Conservation (phyloP, 2,113 vertebrate genomes). For the Rhipidura dahli region DNA sequence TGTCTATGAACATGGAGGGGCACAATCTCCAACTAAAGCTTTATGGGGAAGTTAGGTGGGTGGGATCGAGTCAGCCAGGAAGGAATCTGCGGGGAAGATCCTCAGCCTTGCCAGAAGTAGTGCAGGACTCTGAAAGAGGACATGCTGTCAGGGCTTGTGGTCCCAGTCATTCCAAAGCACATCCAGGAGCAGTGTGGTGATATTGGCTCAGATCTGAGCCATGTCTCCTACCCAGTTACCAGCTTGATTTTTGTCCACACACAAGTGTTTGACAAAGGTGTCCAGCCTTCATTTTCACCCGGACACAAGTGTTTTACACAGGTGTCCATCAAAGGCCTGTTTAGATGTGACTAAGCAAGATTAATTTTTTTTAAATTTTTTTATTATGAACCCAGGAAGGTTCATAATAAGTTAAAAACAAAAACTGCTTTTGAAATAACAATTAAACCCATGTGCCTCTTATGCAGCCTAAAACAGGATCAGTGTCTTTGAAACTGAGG, state of each 20-base stretch:
- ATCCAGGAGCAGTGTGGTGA: not conserved
- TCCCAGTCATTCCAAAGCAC: not conserved
- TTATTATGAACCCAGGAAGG: not conserved
- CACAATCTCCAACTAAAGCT: not conserved
- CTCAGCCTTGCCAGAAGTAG: not conserved
- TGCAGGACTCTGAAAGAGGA: not conserved
- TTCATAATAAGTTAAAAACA: not conserved
- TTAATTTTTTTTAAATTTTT: too few species aligned
- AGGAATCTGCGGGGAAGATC: not conserved
- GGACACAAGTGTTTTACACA: not conserved
- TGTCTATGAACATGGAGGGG: not conserved
- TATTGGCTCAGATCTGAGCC: not conserved
- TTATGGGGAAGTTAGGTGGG: not conserved
- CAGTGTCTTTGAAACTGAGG: not conserved
- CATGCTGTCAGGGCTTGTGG: not conserved
- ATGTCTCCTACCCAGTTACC: not conserved
- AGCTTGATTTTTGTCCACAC: not conserved
- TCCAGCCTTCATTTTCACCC: not conserved
- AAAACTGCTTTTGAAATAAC: not conserved
- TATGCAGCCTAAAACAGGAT: not conserved
- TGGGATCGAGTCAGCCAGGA: not conserved
- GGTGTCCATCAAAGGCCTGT: not conserved
- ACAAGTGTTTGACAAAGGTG: not conserved
- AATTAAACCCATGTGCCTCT: not conserved
- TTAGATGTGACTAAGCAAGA: not conserved